Evolutionary conservation across 2,797 vertebrate genomes (phyloP), one percentile per base, ranked within the genome.

Genomic region (Aotus griseimembra): DNA sequence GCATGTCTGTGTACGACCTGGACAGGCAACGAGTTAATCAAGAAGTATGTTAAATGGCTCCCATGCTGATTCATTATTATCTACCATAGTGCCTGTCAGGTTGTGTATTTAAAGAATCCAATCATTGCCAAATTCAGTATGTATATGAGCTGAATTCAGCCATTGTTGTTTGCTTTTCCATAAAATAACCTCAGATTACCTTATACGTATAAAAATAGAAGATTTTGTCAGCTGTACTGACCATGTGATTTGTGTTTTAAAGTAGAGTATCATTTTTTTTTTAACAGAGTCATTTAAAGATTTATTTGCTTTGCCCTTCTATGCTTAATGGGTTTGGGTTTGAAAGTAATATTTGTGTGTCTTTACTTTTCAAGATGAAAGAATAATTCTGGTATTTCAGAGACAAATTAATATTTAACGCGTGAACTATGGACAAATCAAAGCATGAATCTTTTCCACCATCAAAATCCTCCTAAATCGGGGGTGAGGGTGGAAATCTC

Each of bases 21-120:
- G 99, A 99, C 99, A 99, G 99, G 99, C 99, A 99, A 99, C 99
- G 99, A 99, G 99, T 99, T 99, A 99, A 99, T 99, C 99, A 99
- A 99, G 98, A 99, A 99, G 98, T 99, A 98, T 99, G 99, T 99
- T 99, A 99, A 99, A 99, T 97, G 97, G 98, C 99, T 99, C 99
- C 99, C 99, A 99, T 99, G 99, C 99, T 99, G 99, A 93, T 99
- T 98, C 77, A 98, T 99, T 99, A 99, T 99, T 99, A 98, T 98
- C 98, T 98, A 97, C 95, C 98, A 97, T 97, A 98, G 96, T 98
- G 98, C 98, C 96, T 98, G 98, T 98, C 98, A 98, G 98, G 98
- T 98, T 98, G 97, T 98, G 75, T 98, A 98, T 98, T 98, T 97
- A 95, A 95, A 87, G 96, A 97, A 98, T 97, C 97, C 87, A 96